A percentile compares a stretch with the other conserved stretches of the same genome.
Conservation (phyloP, 2,797 vertebrate species). For the Manis javanica region DNA sequence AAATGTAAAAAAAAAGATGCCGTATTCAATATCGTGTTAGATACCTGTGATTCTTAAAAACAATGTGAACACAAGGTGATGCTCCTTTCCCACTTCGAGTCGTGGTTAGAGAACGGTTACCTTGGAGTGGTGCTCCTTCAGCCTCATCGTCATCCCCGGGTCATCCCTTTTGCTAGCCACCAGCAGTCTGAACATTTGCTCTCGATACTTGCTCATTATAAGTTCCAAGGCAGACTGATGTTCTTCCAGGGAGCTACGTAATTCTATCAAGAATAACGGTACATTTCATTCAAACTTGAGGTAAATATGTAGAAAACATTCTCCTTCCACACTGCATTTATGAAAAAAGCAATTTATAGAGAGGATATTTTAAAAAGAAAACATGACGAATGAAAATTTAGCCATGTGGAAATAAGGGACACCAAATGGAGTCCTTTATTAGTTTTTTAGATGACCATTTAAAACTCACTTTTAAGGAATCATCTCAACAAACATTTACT, state of each 20-base stretch:
- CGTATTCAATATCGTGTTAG: background rate
- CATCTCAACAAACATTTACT: conserved; percentile 18
- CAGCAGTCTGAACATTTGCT: conserved; percentile 97
- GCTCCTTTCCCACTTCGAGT: conserved; percentile 24
- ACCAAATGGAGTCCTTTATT: background rate
- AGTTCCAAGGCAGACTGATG: conserved; percentile 98
- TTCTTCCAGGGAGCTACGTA: conserved; percentile 96
- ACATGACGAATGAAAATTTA: background rate
- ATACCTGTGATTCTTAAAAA: background rate
- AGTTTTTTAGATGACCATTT: conserved; percentile 38
- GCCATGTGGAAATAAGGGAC: background rate
- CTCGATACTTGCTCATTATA: conserved; percentile 99
- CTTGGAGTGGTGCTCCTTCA: conserved; percentile 97
- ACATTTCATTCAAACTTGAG: conserved; percentile 51
- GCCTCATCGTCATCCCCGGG: conserved; percentile 93
- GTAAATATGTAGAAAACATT: conserved; percentile 30
- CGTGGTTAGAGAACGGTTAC: conserved; percentile 83
- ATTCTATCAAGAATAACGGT: conserved; percentile 87
- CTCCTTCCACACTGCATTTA: background rate
- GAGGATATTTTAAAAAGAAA: conserved; percentile 48
- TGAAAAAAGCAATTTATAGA: conserved; percentile 16
- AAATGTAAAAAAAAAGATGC: conserved; percentile 32
- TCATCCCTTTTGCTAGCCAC: conserved; percentile 98
- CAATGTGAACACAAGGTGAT: conserved; percentile 24
- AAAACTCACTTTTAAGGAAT: conserved; percentile 12